Evolutionary conservation across 2,113 vertebrate genomes (phyloP), one percentile per base, ranked within the genome.

Genomic region (Thamnaconus septentrionalis): DNA sequence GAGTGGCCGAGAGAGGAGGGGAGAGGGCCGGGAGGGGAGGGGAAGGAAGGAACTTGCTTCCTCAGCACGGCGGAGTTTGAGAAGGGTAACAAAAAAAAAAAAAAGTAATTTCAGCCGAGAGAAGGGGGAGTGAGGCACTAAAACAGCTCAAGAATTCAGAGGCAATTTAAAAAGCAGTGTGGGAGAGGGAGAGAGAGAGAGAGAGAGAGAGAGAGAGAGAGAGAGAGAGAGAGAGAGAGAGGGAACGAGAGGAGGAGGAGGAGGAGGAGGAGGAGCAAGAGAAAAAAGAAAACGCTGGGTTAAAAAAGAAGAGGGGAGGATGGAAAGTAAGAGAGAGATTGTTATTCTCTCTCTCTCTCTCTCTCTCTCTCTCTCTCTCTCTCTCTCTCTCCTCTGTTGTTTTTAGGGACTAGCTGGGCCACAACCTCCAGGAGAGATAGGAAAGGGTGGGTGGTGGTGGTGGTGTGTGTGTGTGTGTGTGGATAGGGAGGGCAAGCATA

Each of bases 91-190:
- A 31, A 31, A 31, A 31, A 31, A 31, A 31, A 90, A 90, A 90
- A 90, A 87, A 90, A 92, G 89, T 90, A 84, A 91, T 92, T 91
- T 91, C 85, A 85, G 87, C 82, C 61, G 66, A 87, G 66, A 87
- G 86, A 89, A 85, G 82, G 88, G 90, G 91, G 92, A 91, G 92
- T 89, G 80, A 88, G 80, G 83, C 89, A 92, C 89, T 91, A 90
- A 92, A 92, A 92, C 89, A 91, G 89, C 89, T 87, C 81, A 92
- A 91, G 90, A 92, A 93, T 92, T 92, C 91, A 87, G 89, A 93
- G 85, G 90, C 92, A 93, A 93, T 93, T 92, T 92, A 92, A 92
- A 89, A 91, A 90, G 87, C 89, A 86, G 90, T 91, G 92, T 93
- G 91, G 92, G 91, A 93, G 91, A 90, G 88, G 90, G 81, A 88